Percentiles rank a stretch among this genome's conserved stretches.
Evolutionary conservation across 2,113 vertebrate species (phyloP).

Genomic region (Ramphastos sulfuratus): DNA sequence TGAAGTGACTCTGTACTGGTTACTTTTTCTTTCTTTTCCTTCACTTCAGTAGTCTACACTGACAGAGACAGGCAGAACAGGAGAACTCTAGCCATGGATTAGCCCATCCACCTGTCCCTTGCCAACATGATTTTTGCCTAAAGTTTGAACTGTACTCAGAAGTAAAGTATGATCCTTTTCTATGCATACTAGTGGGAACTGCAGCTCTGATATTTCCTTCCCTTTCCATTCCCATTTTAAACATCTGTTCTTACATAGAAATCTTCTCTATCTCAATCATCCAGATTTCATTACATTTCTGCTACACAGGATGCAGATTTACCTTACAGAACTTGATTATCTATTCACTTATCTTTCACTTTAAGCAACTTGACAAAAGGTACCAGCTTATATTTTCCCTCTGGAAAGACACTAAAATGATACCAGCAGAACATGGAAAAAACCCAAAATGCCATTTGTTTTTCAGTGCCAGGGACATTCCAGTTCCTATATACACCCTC

Average conservation of each 20-base stretch:
- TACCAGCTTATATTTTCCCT: not conserved
- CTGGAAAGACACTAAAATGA: not conserved
- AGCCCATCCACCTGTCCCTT: not conserved
- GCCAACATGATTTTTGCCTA: conserved; percentile 21
- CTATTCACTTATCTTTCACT: not conserved
- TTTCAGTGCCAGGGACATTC: conserved; percentile 21
- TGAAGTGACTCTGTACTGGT: conserved; percentile 45
- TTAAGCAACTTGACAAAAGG: not conserved
- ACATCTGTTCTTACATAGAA: not conserved
- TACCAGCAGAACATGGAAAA: not conserved
- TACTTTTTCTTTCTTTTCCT: conserved; percentile 39
- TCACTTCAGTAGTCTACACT: conserved; percentile 19
- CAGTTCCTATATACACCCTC: not conserved
- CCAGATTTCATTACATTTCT: not conserved
- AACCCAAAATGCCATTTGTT: not conserved
- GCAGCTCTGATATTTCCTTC: not conserved
- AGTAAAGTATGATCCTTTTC: not conserved
- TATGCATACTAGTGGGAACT: not conserved
- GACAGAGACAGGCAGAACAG: not conserved
- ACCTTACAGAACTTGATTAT: not conserved
- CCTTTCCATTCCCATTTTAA: not conserved
- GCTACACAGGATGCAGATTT: not conserved
- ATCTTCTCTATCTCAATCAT: not conserved
- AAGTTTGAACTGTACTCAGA: conserved; percentile 45
- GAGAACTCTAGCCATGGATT: not conserved